A percentile compares a stretch with the other conserved stretches of the same genome.
phyloP scores from a whole-genome alignment of 1,140 invertebrate species.

The Acromyrmex heyeri region DNA sequence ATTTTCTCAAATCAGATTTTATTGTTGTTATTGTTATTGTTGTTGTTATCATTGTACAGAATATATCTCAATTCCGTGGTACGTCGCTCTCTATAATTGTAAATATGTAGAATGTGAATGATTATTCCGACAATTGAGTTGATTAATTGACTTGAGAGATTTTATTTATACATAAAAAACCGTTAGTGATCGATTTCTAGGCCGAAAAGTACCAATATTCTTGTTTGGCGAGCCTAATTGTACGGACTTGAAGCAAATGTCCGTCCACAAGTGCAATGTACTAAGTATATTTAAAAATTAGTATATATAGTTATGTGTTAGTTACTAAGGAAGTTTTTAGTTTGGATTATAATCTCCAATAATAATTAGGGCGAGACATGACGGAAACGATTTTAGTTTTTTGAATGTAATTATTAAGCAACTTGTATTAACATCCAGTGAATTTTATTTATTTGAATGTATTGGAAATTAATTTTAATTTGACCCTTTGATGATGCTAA shows the following conservation, averaged over 20 bases:
- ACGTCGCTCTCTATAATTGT: conserved; percentile 81
- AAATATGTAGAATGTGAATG: conserved; percentile 71
- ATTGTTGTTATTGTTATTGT: conserved; percentile 77
- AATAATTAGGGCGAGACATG: background rate
- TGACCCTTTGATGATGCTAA: background rate
- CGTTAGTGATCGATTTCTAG: conserved; percentile 10
- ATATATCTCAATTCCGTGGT: conserved; percentile 69
- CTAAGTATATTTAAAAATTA: conserved; percentile 48
- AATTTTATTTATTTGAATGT: conserved; percentile 19
- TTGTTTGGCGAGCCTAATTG: conserved; percentile 15
- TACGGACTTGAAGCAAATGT: conserved; percentile 35
- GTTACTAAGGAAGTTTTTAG: background rate
- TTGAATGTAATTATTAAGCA: background rate
- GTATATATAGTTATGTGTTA: background rate
- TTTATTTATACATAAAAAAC: conserved; percentile 54
- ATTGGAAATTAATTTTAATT: conserved; percentile 7
- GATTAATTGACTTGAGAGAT: conserved; percentile 37
- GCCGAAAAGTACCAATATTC: conserved; percentile 17
- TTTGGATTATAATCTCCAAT: conserved; percentile 1
- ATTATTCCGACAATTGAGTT: conserved; percentile 37
- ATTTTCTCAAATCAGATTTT: conserved; percentile 62
- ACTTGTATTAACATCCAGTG: background rate
- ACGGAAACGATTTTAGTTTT: background rate
- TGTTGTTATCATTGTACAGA: conserved; percentile 79
- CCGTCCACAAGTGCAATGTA: conserved; percentile 33